These are phyloP conservation scores for Triops longicaudatus DNA, from an alignment of 1,140 invertebrate genomes.

Conservation along the genomic window DNA sequence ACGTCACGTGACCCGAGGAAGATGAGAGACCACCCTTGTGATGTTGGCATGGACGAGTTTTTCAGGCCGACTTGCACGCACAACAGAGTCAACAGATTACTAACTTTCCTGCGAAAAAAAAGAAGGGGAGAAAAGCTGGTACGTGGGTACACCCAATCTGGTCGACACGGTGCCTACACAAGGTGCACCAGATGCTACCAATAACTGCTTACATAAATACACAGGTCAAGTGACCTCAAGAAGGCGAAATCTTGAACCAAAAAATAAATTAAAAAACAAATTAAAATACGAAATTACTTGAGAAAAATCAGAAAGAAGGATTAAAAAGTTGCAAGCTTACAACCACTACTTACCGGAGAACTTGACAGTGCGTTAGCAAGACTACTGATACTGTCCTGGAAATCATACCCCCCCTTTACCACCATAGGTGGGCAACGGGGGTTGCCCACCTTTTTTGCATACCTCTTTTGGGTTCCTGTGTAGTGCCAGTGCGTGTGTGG, in stretches of 20 bases:
- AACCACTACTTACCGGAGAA: neutral
- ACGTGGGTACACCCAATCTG: too few relatives aligned
- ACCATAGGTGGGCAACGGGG: too few relatives aligned
- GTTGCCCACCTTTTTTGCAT: neutral
- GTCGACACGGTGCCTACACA: too few relatives aligned
- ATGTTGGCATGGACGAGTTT: neutral
- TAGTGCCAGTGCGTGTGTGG: conserved; percentile 1
- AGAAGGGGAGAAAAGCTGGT: too few relatives aligned
- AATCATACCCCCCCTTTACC: neutral
- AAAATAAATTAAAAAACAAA: too few relatives aligned
- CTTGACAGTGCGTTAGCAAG: neutral
- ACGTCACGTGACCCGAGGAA: neutral
- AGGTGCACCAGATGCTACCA: too few relatives aligned
- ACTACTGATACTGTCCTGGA: conserved; percentile 11
- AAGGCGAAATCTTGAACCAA: too few relatives aligned
- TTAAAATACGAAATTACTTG: too few relatives aligned
- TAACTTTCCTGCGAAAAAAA: too few relatives aligned
- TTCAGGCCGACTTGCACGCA: neutral
- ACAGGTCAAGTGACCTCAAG: neutral
- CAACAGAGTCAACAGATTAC: neutral
- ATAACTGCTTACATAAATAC: too few relatives aligned
- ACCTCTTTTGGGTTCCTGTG: neutral
- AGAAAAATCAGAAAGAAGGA: neutral
- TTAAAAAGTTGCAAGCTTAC: neutral
- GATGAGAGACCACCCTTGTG: neutral